Evolutionary conservation across 2,113 vertebrate genomes (phyloP), one percentile per base, ranked within the genome.

Genomic region (Leucosticte australis): DNA sequence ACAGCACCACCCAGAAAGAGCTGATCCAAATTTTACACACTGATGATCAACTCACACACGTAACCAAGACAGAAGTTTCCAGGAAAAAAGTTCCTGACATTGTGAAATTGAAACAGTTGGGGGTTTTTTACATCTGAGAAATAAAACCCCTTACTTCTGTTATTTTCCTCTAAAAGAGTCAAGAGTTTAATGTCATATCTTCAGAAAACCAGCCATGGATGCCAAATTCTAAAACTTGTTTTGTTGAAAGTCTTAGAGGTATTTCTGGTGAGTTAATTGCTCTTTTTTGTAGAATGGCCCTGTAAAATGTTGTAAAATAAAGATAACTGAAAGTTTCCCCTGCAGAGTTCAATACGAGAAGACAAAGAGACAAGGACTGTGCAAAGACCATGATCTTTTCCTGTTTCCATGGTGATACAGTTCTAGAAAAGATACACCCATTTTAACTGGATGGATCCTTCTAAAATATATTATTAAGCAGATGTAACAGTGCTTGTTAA

Each of bases 191-290:
- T 42, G 53, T 24, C 19, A 17, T 68, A 70, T 23, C n/a, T 85
- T 27, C 12, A 84, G 22, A 83, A 90, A 87, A 76, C 2, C 17
- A 84, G 1, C 8, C 23, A 57, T 12, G 4, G 27, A 87, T 1
- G 5, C 17, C 23, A 59, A 74, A 42, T 28, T 39, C 47, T 41
- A 67, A 80, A 77, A 88, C 42, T 55, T 57, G 28, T 26, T 70
- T 69, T 75, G 30, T 26, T 65, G 22, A 65, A 95, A 73, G 8
- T 77, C n/a, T 80, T 93, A 18, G 27, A 47, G 33, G 33, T 59
- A 68, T 63, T 81, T 94, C 39, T 49, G 39, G 35, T 91, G 69
- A 78, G 44, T 78, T 94, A 94, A 90, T 90, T 90, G 52, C 15
- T 92, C 68, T 4, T 77, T 86, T 79, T 74, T 65, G 20, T 67